Base-by-base conservation (phyloP, 1,140 invertebrate genomes). In the Papilio machaon region DNA sequence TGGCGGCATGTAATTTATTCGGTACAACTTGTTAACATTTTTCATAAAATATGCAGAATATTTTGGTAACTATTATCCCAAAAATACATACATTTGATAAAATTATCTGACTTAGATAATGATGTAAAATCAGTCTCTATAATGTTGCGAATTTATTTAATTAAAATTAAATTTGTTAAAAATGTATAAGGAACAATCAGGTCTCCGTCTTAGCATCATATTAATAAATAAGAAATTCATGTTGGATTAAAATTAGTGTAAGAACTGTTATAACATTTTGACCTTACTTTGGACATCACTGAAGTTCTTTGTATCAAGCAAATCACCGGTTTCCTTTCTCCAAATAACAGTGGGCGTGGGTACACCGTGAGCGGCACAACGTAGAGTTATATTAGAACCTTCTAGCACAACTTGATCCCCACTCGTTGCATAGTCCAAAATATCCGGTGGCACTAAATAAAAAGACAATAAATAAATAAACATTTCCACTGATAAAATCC, bases 391-490 rank as follows among this genome's bases (percentile, higher is more conserved):
- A 89, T 98, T 98, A 67, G 96, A 96, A 4, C 97, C 97, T 91
- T 99, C 98, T 52, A 97, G 94, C 3, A 98, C 97, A 54, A 98
- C 97, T 95, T 98, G 97, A 92, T 99, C 98, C 17, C 97, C 97
- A 89, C 97, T 98, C 74, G 97, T 98, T 43, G 97, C 96, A 88
- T 97, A 96, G 95, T 98, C 97, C 88, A 98, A 94, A 85, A 98
- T 98, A 92, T 98, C 97, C 19, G 98, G 98, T 15, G 98, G 98
- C 79, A 99, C 98, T 98, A 95, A 6, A 84, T 78, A n/a, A 49
- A 82, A 80, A 35, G 30, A 30, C 1, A 23, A 0, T 67, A 23
- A 13, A 23, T 46, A 73, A 17, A 58, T 58, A 58, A 5, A 54
- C n/a, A 58, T 8, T 58, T 19, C 19, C 10, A 64, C 7, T 64